Conservation (phyloP, 2,113 vertebrate species). For the Tinamus guttatus region DNA sequence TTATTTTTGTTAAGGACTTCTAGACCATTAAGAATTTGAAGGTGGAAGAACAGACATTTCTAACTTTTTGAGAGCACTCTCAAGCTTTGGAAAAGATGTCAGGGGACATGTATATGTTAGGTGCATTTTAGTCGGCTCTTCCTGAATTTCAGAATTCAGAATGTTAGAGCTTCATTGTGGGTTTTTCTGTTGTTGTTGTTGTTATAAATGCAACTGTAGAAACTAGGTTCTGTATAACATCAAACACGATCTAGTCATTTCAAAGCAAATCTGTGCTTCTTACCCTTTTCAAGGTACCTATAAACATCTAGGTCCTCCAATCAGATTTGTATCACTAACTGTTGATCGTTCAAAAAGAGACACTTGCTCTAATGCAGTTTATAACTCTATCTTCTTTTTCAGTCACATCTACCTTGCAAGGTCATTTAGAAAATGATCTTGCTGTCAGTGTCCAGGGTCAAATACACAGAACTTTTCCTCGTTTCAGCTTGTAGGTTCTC, state of each 20-base stretch:
- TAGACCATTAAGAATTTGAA: neutral
- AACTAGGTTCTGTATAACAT: neutral
- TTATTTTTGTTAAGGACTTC: neutral
- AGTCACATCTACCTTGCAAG: neutral
- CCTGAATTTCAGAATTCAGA: neutral
- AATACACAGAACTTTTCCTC: neutral
- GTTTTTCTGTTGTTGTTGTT: too few relatives aligned
- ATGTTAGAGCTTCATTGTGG: neutral
- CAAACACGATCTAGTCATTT: neutral
- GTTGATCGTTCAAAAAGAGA: neutral
- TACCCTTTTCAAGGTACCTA: neutral
- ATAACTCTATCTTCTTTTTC: neutral
- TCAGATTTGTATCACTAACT: neutral
- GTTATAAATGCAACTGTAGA: neutral
- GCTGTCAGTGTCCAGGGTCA: neutral
- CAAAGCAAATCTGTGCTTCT: neutral
- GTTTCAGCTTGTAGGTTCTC: neutral
- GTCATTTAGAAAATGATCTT: neutral
- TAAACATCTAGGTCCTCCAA: neutral
- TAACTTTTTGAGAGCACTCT: too few relatives aligned
- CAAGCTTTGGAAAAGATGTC: too few relatives aligned
- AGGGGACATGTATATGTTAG: too few relatives aligned
- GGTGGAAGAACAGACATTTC: neutral
- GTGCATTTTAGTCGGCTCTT: neutral
- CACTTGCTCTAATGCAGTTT: neutral